These are phyloP conservation scores for Drosophila meridionalis DNA, from an alignment of 2,888 invertebrate species.

Conservation along the genomic window DNA sequence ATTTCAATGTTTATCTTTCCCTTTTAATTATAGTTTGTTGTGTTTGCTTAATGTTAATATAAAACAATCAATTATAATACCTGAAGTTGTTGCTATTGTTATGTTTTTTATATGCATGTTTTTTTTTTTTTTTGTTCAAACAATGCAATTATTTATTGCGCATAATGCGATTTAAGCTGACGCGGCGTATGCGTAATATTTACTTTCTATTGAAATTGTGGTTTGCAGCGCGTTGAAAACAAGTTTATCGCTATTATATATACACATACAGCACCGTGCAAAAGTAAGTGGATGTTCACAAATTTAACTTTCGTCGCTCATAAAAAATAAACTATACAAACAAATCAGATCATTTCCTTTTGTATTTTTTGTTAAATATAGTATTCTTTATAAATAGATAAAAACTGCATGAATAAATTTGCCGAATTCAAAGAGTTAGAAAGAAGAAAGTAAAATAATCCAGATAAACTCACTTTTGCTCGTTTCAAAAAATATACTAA, in stretches of 20 bases:
- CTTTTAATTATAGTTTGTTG: conserved; percentile 55
- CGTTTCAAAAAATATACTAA: too few species aligned
- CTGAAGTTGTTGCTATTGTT: conserved; percentile 26
- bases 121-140: conserved; percentile 2
- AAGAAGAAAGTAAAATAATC: too few species aligned
- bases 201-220: conserved; percentile 24
- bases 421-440: too few species aligned
- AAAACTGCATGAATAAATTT: too few species aligned
- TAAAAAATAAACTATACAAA: too few species aligned
- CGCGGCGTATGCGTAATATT: conserved; percentile 33
- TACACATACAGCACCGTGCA: background rate
- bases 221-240: conserved; percentile 4
- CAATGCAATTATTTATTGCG: conserved; percentile 46
- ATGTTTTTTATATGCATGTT: background rate
- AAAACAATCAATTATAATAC: conserved; percentile 58
- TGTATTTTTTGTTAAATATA: too few species aligned
- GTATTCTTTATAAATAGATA: too few species aligned
- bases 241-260: background rate
- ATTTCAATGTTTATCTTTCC: conserved; percentile 53
- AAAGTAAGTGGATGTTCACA: too few species aligned
- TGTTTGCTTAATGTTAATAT: conserved; percentile 73
- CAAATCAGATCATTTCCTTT: too few species aligned
- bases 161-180: conserved; percentile 39
- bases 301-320: too few species aligned
- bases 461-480: too few species aligned